Evolutionary conservation across 2,797 vertebrate genomes (phyloP), one percentile per base, ranked within the genome.

Genomic region (Neosalanx taihuensis): DNA sequence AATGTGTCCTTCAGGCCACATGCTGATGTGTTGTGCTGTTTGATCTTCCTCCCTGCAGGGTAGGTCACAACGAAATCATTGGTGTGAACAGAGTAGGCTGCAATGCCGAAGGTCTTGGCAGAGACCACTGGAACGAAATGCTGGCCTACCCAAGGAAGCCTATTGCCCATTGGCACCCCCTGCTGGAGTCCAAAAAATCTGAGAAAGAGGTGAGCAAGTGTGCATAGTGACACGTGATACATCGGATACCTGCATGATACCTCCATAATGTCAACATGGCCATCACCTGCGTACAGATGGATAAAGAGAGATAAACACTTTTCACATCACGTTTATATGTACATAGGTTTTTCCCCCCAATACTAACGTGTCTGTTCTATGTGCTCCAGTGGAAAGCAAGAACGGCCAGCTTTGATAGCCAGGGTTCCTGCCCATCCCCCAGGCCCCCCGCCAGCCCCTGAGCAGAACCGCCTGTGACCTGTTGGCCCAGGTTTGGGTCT

Each of bases 91-190:
- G 96, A 1, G 89, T 98, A 72, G 97, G 96, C 18, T 90, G 94
- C 82, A 91, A 6, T 0, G 96, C 96, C 0, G 96, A 99, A 72
- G 97, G 97, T 1, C 92, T 99, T 79, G 96, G 97, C 81, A 91
- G 97, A 72, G 97, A 99, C 90, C 97, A 99, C 90, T 99, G 97
- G 97, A 99, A 97, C 1, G 97, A 99, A 87, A 99, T 98, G 97
- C 84, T 99, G 89, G 96, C 96, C 0, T 99, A 99, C 72, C 97
- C 97, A 0, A 93, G 97, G 72, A 99, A 99, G 83, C 97, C 97
- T 69, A 97, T 99, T n/a, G 96, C 97, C 2, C 97, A 99, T 88
- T 99, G 97, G 97, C 97, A 99, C 87, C 94, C 93, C 49, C 90
- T 99, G 82, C 93, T 95, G 92, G 97, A 99, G 92, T 91, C 94